These are phyloP conservation scores for Musca domestica DNA, from an alignment of 1,140 invertebrate genomes.

Conservation along the genomic window DNA sequence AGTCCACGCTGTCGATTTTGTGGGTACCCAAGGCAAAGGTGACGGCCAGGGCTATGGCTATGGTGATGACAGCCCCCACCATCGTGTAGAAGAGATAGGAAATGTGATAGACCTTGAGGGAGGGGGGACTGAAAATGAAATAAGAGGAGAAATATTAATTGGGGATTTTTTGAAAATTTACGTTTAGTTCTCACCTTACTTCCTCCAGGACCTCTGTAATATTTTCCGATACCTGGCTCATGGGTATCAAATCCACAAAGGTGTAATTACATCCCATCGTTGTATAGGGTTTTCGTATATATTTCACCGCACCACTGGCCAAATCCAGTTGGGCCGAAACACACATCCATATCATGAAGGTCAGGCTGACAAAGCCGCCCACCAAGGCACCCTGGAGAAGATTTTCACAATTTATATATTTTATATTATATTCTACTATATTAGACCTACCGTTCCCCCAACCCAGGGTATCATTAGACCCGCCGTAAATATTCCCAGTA, in stretches of 20 bases:
- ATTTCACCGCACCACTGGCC: constrained; percentile 60
- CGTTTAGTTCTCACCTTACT: neutral
- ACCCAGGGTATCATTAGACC: constrained; percentile 80
- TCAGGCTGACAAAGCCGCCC: constrained; percentile 71
- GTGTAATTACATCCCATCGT: constrained; percentile 72
- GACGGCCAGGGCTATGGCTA: constrained; percentile 62
- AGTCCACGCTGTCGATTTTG: constrained; percentile 60
- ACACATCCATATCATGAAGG: constrained; percentile 80
- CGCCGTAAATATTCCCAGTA: constrained; percentile 76
- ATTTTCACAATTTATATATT: neutral
- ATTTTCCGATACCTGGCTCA: constrained; percentile 30
- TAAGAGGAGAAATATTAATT: neutral
- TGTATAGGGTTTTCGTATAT: constrained; percentile 64
- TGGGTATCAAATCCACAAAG: constrained; percentile 36
- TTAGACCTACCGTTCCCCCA: constrained; percentile 56
- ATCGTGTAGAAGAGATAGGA: constrained; percentile 70
- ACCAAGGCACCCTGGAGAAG: constrained; percentile 65
- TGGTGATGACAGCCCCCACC: constrained; percentile 63
- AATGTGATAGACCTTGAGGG: constrained; percentile 55
- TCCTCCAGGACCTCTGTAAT: constrained; percentile 16
- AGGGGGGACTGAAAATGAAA: constrained; percentile 7
- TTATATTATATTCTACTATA: neutral
- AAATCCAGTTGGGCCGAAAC: constrained; percentile 74
- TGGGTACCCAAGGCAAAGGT: constrained; percentile 59
- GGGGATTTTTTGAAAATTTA: neutral